These are phyloP conservation scores for Parnassius apollo DNA, from an alignment of 2,888 invertebrate species.

Conservation along the genomic window DNA sequence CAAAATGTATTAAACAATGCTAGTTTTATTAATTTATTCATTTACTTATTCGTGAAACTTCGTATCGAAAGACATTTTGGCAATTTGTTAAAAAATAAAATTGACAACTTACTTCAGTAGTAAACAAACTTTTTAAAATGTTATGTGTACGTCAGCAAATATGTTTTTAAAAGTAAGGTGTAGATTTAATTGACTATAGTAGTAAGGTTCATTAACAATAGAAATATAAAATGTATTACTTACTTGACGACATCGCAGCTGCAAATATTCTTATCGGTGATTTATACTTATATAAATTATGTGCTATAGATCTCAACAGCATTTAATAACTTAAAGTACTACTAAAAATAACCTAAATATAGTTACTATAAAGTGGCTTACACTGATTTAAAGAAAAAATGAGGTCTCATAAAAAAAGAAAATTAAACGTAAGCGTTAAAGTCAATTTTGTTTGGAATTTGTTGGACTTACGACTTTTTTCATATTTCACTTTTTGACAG, in stretches of 20 bases:
- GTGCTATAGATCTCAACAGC: slow-evolving; percentile 46
- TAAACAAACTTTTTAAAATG: neutral
- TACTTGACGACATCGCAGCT: slow-evolving; percentile 56
- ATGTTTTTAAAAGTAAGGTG: neutral
- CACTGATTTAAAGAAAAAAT: slow-evolving; percentile 9
- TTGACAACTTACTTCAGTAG: neutral
- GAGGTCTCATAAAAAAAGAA: slow-evolving; percentile 7
- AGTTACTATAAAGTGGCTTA: no score
- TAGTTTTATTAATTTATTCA: slow-evolving; percentile 25
- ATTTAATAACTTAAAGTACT: slow-evolving; percentile 39
- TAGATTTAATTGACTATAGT: neutral
- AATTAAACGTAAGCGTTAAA: neutral
- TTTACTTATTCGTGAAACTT: slow-evolving; percentile 15
- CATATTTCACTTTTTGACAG: slow-evolving; percentile 14
- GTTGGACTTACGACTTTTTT: slow-evolving; percentile 1
- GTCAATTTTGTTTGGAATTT: slow-evolving; percentile 14
- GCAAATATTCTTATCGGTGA: slow-evolving; percentile 36
- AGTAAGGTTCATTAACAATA: neutral
- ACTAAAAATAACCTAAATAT: no score
- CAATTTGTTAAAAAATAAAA: slow-evolving; percentile 5
- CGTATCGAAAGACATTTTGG: slow-evolving; percentile 14
- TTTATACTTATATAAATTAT: slow-evolving; percentile 41
- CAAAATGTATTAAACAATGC: slow-evolving; percentile 19
- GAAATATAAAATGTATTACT: slow-evolving; percentile 28
- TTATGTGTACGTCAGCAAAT: neutral